phyloP scores from a whole-genome alignment of 2,888 invertebrate genomes.

The Tryphoninae sp. region DNA sequence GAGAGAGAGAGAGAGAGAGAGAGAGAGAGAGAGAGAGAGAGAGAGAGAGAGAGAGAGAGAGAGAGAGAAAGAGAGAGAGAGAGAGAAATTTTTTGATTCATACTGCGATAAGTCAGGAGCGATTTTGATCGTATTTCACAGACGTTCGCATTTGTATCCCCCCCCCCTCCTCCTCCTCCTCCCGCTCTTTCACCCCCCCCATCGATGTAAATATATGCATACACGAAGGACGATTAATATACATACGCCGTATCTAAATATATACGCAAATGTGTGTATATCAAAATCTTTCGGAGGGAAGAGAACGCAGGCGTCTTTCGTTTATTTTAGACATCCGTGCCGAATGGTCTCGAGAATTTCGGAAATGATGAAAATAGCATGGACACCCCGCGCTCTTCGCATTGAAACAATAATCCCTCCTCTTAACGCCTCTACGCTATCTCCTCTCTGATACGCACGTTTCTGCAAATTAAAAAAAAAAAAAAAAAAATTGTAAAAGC shows the following conservation, averaged over 20 bases:
- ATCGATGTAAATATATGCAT: background rate
- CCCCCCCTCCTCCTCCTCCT: background rate
- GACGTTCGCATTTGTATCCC: background rate
- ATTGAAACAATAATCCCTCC: constrained; percentile 52
- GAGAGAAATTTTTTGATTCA: constrained; percentile 24
- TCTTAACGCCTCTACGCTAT: background rate
- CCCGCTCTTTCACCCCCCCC: too few species aligned
- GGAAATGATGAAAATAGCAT: constrained; percentile 62
- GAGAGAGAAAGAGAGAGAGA: background rate
- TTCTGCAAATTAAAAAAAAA: background rate
- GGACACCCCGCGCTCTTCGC: constrained; percentile 32
- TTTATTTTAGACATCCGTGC: constrained; percentile 52
- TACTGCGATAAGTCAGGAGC: constrained; percentile 18
- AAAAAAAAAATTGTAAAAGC: background rate
- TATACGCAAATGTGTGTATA: background rate
- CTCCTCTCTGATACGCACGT: background rate
- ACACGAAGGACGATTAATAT: background rate
- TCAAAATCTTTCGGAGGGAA: background rate
- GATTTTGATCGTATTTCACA: constrained; percentile 34
- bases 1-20: too few species aligned
- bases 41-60: constrained; percentile 16
- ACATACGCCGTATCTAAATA: background rate
- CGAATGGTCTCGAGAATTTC: constrained; percentile 54
- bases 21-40: too few species aligned
- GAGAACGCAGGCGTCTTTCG: constrained; percentile 43